Base-by-base conservation (phyloP, 2,797 vertebrate genomes). In the Erpetoichthys calabaricus region DNA sequence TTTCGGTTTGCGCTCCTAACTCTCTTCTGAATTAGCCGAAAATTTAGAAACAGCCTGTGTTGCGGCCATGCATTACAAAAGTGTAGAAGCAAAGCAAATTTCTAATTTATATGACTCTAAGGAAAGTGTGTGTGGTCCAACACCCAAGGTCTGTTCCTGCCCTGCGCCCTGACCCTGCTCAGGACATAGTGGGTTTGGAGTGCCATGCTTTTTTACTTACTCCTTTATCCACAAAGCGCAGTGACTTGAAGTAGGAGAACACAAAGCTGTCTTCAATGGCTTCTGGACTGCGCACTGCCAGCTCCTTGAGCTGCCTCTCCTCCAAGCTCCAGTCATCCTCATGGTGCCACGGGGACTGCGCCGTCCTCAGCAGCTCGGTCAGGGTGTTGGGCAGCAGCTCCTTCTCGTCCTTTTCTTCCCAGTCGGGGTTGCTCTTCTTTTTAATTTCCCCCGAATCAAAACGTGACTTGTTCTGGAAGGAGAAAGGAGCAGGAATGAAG, bases 271-370 rank as follows among this genome's bases (percentile, higher is more conserved):
- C 25, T 0, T 0, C 44, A 51, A 87, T 10, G 4, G 55, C 50
- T 60, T 64, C 44, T 0, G 88, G 87, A 0, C 56, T 42, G 56
- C 53, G 73, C 56, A 86, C 73, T 0, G 85, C 85, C 65, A 75
- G 56, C 3, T 80, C 70, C 62, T 74, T 75, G 66, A 92, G 78
- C 3, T 64, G 66, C 1, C 52, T 51, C 46, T 83, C 76, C 59
- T 89, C 79, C 0, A 68, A 63, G 10, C 80, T 84, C 69, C 81
- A 80, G 7, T 55, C 60, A 0, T 56, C 51, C 0, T 45, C 72
- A 5, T 65, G 60, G 0, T 58, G 60, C 91, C 92, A 94, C 1
- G 88, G 92, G 1, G 91, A 91, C 45, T 53, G 68, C 1, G 1
- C 62, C 8, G 82, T 81, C 0, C 54, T 71, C 52, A 91, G 74